Evolutionary conservation across 1,140 invertebrate species (phyloP).

Genomic region (Trichonephila clavipes): DNA sequence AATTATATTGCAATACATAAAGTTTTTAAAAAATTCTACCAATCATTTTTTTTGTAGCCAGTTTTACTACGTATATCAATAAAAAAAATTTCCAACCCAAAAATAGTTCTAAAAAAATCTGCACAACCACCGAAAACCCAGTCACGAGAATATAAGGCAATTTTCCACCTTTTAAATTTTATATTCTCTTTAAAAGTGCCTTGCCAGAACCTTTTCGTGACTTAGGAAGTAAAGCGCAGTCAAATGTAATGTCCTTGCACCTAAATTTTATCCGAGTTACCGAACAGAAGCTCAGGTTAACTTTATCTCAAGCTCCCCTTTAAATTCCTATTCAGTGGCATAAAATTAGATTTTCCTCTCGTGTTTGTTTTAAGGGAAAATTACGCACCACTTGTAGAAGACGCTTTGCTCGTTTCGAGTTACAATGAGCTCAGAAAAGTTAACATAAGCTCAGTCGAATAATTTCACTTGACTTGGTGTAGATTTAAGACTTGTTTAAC

Average conservation of each 20-base stretch:
- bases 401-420: neutral
- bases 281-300: neutral
- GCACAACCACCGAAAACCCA: neutral
- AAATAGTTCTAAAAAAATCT: neutral
- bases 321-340: conserved; percentile 43
- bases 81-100: neutral
- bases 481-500: conserved; percentile 22
- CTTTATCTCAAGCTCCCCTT: conserved; percentile 16
- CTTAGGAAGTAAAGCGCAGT: conserved; percentile 13
- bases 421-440: neutral
- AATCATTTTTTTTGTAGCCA: too few species aligned
- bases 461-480: conserved; percentile 38
- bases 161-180: conserved; percentile 48
- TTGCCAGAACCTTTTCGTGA: conserved; percentile 2
- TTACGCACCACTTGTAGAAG: conserved; percentile 9
- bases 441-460: conserved; percentile 2
- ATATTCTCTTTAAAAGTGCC: conserved; percentile 12
- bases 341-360: conserved; percentile 44
- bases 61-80: too few species aligned
- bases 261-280: conserved; percentile 37
- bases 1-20: too few species aligned
- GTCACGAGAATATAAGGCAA: neutral
- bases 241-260: conserved; percentile 34
- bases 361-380: conserved; percentile 32
- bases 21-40: too few species aligned